Evolutionary conservation across 2,888 invertebrate species (phyloP).

Genomic region (Neoaliturus tenellus): DNA sequence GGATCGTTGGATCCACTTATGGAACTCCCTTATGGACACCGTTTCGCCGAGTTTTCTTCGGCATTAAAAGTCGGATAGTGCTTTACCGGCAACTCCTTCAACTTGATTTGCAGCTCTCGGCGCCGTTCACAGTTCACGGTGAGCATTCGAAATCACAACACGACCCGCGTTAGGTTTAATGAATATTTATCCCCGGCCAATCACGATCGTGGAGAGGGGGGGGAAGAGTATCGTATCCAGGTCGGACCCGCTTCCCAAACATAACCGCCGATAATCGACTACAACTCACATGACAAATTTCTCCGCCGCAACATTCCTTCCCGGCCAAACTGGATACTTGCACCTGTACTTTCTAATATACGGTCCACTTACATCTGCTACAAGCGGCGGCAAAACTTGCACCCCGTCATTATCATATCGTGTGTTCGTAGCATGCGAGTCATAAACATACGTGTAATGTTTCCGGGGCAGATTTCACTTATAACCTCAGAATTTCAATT

Average conservation of each 20-base stretch:
- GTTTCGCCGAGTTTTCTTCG: no score
- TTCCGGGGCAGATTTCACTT: not conserved
- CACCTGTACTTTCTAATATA: conserved; percentile 23
- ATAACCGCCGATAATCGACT: conserved; percentile 15
- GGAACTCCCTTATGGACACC: no score
- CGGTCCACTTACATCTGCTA: conserved; percentile 3
- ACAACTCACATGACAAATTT: conserved; percentile 22
- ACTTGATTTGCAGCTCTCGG: not conserved
- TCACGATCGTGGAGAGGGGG: not conserved
- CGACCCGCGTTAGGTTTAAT: conserved; percentile 12
- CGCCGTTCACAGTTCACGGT: not conserved
- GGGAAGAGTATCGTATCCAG: not conserved
- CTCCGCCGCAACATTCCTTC: conserved; percentile 9
- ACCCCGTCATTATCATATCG: not conserved
- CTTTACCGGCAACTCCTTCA: no score
- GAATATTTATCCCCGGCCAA: conserved; percentile 26
- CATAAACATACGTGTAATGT: not conserved
- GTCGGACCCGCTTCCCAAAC: conserved; percentile 18
- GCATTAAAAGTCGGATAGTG: no score
- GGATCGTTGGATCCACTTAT: no score
- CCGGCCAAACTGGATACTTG: conserved; percentile 12
- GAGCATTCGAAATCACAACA: not conserved
- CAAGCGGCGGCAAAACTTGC: not conserved
- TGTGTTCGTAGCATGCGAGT: not conserved
- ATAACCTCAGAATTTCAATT: no score